Evolutionary conservation across 2,797 vertebrate species (phyloP).

Genomic region (Enteromius trimaculatus): DNA sequence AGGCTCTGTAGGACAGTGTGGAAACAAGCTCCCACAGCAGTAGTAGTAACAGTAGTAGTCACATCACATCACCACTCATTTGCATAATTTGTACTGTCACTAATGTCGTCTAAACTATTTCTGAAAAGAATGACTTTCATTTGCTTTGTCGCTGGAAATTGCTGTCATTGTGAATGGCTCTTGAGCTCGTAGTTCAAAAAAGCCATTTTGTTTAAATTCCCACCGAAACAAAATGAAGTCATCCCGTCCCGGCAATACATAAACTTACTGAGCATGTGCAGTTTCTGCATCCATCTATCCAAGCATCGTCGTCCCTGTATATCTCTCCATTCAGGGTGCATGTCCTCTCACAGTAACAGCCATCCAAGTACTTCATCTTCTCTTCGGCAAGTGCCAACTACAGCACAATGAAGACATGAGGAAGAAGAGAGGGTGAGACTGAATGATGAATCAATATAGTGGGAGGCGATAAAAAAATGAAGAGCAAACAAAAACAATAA

Average conservation of each 20-base stretch:
- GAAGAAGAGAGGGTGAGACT: conserved; percentile 17
- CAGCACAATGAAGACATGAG: conserved; percentile 49
- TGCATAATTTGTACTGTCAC: background rate
- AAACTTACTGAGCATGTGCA: conserved; percentile 85
- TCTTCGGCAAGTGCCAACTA: conserved; percentile 86
- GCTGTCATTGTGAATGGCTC: background rate
- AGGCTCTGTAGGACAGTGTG: background rate
- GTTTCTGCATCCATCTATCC: conserved; percentile 87
- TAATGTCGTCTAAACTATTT: background rate
- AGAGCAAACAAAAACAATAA: conserved; percentile 4
- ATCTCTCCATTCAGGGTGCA: conserved; percentile 80
- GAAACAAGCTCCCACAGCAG: background rate
- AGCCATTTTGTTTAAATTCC: background rate
- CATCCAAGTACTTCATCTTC: conserved; percentile 85
- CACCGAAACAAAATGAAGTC: background rate
- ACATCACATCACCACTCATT: conserved; percentile 1
- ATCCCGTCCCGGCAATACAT: background rate
- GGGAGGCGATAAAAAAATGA: background rate
- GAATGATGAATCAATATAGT: conserved; percentile 26
- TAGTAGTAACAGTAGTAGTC: background rate
- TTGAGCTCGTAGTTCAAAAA: background rate
- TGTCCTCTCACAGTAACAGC: conserved; percentile 88
- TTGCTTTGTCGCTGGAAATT: background rate
- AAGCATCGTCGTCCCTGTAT: conserved; percentile 85
- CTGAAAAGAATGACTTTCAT: background rate